A percentile compares a stretch with the other conserved stretches of the same genome.
phyloP scores from a whole-genome alignment of 2,888 invertebrate species.

The Chydorus sphaericus region DNA sequence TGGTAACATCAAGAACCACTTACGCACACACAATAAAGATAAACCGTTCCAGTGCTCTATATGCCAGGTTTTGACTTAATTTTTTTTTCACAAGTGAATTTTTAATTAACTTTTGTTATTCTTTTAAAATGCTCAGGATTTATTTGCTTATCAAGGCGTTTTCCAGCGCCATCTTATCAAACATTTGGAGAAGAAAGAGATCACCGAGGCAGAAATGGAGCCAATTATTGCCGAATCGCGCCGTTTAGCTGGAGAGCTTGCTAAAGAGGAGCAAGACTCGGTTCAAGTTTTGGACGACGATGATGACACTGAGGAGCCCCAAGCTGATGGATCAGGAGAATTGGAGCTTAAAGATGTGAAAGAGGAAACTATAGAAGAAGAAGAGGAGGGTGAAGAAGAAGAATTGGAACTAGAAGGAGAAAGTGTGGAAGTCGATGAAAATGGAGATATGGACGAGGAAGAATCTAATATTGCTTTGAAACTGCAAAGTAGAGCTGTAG shows the following conservation, averaged over 20 bases:
- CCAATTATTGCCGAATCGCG: constrained; percentile 2
- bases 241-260: not conserved
- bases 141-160: constrained; percentile 2
- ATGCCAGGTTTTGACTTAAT: not conserved
- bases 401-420: not conserved
- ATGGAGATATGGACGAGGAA: not conserved
- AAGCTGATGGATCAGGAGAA: not conserved
- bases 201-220: not conserved
- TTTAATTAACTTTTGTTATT: not conserved
- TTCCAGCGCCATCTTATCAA: not conserved
- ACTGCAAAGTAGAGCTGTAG: not conserved
- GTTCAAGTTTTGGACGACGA: not conserved
- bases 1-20: constrained; percentile 7
- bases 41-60: constrained; percentile 9
- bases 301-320: not conserved
- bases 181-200: not conserved
- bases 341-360: not conserved
- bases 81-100: not conserved
- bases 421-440: not conserved
- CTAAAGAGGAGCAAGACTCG: not conserved
- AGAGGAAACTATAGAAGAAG: not conserved
- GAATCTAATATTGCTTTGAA: not conserved
- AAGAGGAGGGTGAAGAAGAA: not conserved
- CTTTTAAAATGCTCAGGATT: too few species aligned
- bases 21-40: constrained; percentile 2